These are phyloP conservation scores for Mimachlamys varia DNA, from an alignment of 2,888 invertebrate species.

Conservation along the genomic window DNA sequence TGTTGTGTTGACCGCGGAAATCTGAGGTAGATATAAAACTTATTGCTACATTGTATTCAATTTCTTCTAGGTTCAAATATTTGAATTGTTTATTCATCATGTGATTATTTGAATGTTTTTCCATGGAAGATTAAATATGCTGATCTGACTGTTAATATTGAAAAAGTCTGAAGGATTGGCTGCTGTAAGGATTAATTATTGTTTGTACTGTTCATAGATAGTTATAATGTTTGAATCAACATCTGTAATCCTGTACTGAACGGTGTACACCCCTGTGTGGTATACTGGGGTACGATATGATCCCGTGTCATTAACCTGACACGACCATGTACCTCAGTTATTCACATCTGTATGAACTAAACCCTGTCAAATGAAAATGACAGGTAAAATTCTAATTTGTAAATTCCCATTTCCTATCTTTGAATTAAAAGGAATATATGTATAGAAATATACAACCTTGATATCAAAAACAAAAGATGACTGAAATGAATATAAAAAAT, in stretches of 20 bases:
- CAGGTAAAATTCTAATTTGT: neutral
- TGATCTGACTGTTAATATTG: neutral
- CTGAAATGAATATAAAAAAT: too few relatives aligned
- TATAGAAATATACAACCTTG: too few relatives aligned
- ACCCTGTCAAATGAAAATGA: neutral
- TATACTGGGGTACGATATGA: neutral
- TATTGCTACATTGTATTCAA: neutral
- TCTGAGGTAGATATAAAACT: neutral
- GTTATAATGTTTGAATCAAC: conserved; percentile 1
- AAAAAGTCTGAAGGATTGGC: neutral
- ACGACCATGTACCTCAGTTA: neutral
- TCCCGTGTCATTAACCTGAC: neutral
- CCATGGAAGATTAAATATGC: neutral
- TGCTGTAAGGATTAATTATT: neutral
- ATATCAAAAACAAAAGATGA: too few relatives aligned
- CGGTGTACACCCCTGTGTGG: neutral
- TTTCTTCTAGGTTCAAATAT: neutral
- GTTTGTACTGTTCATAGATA: neutral
- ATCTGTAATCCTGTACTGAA: neutral
- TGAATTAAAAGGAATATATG: too few relatives aligned
- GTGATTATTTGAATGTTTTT: neutral
- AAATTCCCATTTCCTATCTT: too few relatives aligned
- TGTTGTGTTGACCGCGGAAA: neutral
- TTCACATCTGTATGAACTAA: neutral
- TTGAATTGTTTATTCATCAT: neutral